Conservation (phyloP, 2,797 vertebrate species). For the Poeciliopsis turneri region DNA sequence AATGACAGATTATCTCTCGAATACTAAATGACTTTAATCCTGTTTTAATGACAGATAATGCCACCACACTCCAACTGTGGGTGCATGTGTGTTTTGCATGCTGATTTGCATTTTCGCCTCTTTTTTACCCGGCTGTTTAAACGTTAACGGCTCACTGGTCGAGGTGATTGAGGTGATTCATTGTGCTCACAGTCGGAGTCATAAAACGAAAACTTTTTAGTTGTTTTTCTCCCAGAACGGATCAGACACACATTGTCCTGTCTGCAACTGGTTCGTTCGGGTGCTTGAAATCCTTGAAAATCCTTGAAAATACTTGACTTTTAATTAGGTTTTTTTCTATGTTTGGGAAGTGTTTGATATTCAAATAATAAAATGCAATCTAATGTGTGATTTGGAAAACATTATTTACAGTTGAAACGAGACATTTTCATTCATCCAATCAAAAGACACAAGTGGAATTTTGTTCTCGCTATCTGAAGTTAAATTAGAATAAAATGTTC, state of each 20-base stretch:
- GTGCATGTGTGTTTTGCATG: conserved; percentile 13
- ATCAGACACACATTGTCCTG: background rate
- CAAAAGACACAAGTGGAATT: no score
- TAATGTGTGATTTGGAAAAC: no score
- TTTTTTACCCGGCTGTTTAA: conserved; percentile 14
- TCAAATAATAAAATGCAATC: no score
- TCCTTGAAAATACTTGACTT: no score
- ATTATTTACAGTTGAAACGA: no score
- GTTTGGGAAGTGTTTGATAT: no score
- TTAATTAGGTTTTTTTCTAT: no score
- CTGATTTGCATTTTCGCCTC: conserved; percentile 37
- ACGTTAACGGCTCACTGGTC: conserved; percentile 28
- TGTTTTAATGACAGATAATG: conserved; percentile 61
- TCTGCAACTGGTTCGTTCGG: background rate
- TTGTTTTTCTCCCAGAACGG: background rate
- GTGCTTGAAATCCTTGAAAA: no score
- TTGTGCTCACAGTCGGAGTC: background rate
- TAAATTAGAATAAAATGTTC: no score
- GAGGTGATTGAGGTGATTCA: conserved; percentile 37
- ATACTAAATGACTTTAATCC: conserved; percentile 64
- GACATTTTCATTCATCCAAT: no score
- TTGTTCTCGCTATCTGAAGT: no score
- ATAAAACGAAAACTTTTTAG: conserved; percentile 27
- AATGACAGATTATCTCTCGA: conserved; percentile 67
- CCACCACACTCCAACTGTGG: conserved; percentile 23